These are phyloP conservation scores for Porites australiensis DNA, from an alignment of 64 coral and sea anemone genomes.

Conservation along the genomic window DNA sequence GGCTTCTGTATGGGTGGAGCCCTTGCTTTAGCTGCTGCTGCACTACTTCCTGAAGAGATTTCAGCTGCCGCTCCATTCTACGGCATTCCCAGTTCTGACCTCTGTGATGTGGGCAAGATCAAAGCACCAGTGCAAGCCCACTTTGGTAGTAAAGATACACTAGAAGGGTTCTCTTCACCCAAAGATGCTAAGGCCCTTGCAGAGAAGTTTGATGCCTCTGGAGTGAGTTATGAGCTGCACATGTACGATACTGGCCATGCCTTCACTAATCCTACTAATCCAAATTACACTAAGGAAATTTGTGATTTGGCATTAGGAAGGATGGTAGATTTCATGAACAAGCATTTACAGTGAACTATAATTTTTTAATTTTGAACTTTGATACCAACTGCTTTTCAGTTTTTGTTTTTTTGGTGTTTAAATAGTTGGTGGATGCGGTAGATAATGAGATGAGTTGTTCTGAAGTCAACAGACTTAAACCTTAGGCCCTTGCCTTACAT, in stretches of 20 bases:
- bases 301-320: constrained; percentile 52
- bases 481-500: no score
- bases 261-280: constrained; percentile 66
- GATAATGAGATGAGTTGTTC: no score
- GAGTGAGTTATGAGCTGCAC: constrained; percentile 59
- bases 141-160: constrained; percentile 66
- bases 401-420: no score
- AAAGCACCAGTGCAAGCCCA: constrained; percentile 78
- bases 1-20: constrained; percentile 90
- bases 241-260: constrained; percentile 75
- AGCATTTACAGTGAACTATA: constrained; percentile 32
- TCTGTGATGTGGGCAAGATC: constrained; percentile 71
- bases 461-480: no score
- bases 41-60: constrained; percentile 59
- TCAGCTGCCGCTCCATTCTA: constrained; percentile 84
- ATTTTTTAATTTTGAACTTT: neutral
- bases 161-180: constrained; percentile 45
- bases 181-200: constrained; percentile 49
- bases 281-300: constrained; percentile 67
- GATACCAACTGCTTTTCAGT: no score
- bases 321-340: constrained; percentile 88
- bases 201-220: constrained; percentile 69
- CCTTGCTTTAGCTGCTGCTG: constrained; percentile 65
- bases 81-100: constrained; percentile 57
- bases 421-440: no score